Base-by-base conservation (phyloP, 2,797 vertebrate genomes). In the Chaunax sp. region DNA sequence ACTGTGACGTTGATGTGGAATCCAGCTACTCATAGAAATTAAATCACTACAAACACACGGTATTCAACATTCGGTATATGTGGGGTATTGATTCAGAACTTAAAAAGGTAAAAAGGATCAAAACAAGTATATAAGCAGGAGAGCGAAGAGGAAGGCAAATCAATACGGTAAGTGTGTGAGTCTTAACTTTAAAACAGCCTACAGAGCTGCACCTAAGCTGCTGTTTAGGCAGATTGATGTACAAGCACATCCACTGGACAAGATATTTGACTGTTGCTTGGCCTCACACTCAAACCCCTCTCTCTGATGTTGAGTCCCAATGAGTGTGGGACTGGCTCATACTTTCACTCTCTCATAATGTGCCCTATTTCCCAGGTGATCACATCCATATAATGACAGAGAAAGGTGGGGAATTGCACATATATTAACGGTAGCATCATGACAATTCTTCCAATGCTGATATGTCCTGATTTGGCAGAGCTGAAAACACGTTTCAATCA, bases 171-270 rank as follows among this genome's bases (percentile, higher is more conserved):
- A 63, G 49, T 62, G 49, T 52, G 18, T 54, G 63, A 58, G 59
- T 30, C 56, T 40, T 66, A 12, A 66, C 77, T 76, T 65, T 6
- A 45, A 78, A 80, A 70, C 61, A 67, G 50, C 50, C 67, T 47
- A 71, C 75, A 66, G 64, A 84, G 69, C 72, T 66, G 46, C 56
- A 65, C 69, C 52, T 84, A 79, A 84, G 82, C 73, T 58, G 56
- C 35, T 63, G 35, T 78, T 72, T 69, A 43, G 68, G 72, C 59
- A 35, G 62, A 64, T 20, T 80, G 47, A 76, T 73, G 66, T 72
- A 73, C 41, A 57, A 69, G 69, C 52, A 63, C 49, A 63, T 80
- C 59, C 77, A 74, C 30, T 44, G 75, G 85, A 80, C 78, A 79
- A 74, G 58, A 68, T 69, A 56, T 55, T n/a, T 15, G 40, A 64